phyloP scores from a whole-genome alignment of 2,888 invertebrate genomes.

The Dastarcus helophoroides region DNA sequence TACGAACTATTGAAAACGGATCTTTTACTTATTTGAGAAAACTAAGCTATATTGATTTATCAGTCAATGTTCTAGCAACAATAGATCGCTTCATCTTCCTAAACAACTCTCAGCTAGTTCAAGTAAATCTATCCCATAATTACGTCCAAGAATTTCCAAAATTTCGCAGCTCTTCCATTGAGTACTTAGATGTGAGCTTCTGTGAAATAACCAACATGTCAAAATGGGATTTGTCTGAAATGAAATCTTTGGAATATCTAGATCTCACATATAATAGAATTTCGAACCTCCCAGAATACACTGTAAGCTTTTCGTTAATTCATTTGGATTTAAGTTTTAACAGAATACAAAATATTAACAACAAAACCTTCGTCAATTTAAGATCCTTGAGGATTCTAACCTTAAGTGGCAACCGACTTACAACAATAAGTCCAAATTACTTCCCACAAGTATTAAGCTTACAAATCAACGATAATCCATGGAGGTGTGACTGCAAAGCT shows the following conservation, averaged over 20 bases:
- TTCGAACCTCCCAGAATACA: conserved; percentile 47
- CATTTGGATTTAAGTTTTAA: conserved; percentile 49
- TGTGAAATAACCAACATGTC: conserved; percentile 53
- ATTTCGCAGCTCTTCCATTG: conserved; percentile 46
- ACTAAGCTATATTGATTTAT: conserved; percentile 53
- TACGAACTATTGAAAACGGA: conserved; percentile 46
- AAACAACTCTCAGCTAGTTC: conserved; percentile 47
- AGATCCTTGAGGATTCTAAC: conserved; percentile 48
- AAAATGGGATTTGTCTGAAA: conserved; percentile 44
- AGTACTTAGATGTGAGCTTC: conserved; percentile 49
- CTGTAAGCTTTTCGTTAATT: conserved; percentile 49
- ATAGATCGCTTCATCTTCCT: conserved; percentile 49
- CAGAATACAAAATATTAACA: conserved; percentile 49
- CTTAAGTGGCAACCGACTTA: conserved; percentile 61
- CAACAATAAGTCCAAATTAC: conserved; percentile 45
- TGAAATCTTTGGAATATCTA: conserved; percentile 48
- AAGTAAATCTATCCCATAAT: conserved; percentile 54
- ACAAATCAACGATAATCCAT: conserved; percentile 60
- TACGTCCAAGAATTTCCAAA: conserved; percentile 48
- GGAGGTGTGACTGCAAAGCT: conserved; percentile 60
- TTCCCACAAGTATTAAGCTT: conserved; percentile 51
- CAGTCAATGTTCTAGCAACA: conserved; percentile 53
- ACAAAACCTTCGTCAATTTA: conserved; percentile 50
- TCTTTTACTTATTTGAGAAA: conserved; percentile 49
- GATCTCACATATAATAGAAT: conserved; percentile 58